A percentile compares a stretch with the other conserved stretches of the same genome.
Conservation (phyloP, 2,113 vertebrate species). For the Chroicocephalus ridibundus region DNA sequence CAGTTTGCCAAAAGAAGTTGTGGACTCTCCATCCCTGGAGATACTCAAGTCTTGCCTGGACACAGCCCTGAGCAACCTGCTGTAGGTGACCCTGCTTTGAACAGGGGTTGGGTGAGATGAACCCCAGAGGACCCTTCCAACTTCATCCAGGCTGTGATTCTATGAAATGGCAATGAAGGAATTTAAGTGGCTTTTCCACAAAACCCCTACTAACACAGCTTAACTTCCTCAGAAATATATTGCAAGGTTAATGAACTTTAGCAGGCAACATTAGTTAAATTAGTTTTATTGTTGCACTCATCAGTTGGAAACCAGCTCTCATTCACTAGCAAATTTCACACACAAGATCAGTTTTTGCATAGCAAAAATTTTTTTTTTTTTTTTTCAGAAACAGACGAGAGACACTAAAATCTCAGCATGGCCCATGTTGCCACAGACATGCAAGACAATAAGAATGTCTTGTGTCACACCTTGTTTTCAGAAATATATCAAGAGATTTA, state of each 20-base stretch:
- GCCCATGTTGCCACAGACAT: neutral
- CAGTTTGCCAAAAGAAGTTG: neutral
- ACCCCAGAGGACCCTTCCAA: neutral
- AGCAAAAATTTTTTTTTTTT: neutral
- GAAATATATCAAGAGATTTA: neutral
- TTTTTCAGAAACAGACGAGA: neutral
- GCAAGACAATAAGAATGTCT: neutral
- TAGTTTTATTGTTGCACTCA: neutral
- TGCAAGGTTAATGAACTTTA: conserved; percentile 30
- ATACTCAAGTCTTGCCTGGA: neutral
- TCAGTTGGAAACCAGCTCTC: neutral
- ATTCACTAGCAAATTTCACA: neutral
- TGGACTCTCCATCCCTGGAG: neutral
- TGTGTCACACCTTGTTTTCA: neutral
- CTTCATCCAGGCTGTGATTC: neutral
- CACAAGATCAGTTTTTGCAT: neutral
- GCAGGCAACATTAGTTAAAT: conserved; percentile 4
- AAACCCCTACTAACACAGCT: neutral
- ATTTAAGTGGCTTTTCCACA: neutral
- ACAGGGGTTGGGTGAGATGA: neutral
- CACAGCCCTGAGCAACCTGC: neutral
- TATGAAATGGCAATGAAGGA: neutral
- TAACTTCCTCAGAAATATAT: neutral
- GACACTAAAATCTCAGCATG: neutral
- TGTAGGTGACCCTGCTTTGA: neutral